Evolutionary conservation across 2,113 vertebrate species (phyloP).

Genomic region (Heterochromis multidens): DNA sequence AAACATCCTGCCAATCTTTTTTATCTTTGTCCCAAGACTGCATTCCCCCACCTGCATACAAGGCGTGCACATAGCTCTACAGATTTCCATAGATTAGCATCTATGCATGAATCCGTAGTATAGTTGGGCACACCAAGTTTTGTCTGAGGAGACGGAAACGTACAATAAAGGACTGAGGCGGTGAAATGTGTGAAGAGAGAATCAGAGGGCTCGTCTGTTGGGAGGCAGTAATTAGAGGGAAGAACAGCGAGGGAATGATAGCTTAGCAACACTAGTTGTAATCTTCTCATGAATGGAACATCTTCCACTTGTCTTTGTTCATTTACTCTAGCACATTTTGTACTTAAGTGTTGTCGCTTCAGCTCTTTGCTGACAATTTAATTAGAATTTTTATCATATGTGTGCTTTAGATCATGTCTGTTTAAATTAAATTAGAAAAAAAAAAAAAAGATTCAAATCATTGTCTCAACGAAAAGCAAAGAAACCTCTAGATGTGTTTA

Average conservation of each 20-base stretch:
- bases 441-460: background rate
- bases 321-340: slow-evolving; percentile 1
- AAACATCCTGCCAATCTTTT: background rate
- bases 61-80: background rate
- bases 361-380: background rate
- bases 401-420: background rate
- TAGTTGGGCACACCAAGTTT: rapidly evolving
- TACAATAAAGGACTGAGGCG: slow-evolving; percentile 1
- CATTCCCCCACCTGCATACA: no score
- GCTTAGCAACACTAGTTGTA: slow-evolving; percentile 5
- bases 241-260: slow-evolving; percentile 20
- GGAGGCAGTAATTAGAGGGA: slow-evolving; percentile 54
- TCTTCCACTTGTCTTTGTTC: background rate
- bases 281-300: slow-evolving; percentile 28
- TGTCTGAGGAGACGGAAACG: background rate
- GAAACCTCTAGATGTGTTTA: background rate
- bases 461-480: background rate
- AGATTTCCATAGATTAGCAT: slow-evolving; percentile 29
- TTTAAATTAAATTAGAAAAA: no score
- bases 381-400: background rate
- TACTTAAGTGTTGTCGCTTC: background rate
- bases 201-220: slow-evolving; percentile 26
- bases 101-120: background rate
- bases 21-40: background rate
- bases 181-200: slow-evolving; percentile 33